Evolutionary conservation across 2,113 vertebrate genomes (phyloP), one percentile per base, ranked within the genome.

Genomic region (Burhinus bistriatus): DNA sequence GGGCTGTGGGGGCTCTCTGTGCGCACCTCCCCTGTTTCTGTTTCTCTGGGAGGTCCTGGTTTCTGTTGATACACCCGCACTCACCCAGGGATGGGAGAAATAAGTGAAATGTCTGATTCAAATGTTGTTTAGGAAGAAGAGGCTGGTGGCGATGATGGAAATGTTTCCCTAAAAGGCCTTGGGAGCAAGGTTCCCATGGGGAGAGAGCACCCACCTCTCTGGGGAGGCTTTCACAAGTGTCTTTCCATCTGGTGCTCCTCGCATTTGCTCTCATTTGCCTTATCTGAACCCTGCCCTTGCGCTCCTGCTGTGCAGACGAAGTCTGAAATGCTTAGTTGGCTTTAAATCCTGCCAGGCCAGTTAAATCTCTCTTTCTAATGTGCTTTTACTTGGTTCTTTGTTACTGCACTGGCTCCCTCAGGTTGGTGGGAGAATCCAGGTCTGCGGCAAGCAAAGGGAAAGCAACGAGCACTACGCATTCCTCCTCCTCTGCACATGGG

Each of bases 301-400:
- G 36, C 23, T 90, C 32, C 36, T 36, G 30, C 30, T 69, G 20
- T 52, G 44, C 4, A 3, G 51, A 59, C 2, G 6, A 44, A 55
- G 20, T 25, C 58, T 89, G 66, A 93, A 96, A 89, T n/a, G 79
- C 89, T 93, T 83, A 58, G 51, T 23, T 94, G 93, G 66, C 91
- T 93, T 85, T 86, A 83, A 92, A 91, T 94, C 86, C 78, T 95
- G 88, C 90, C 54, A 12, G 73, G 64, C 47, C 70, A 65, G 91
- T 95, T 85, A 58, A 91, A 83, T 91, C 38, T 92, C 58, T 89
- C 52, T 70, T 80, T 87, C 52, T 84, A 12, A 64, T 40, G 49
- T 51, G 59, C 51, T 90, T 66, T 86, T 36, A 6, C 76, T 86
- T 2, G 0, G 40, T 66, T 42, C 18, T 54, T 40, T 87, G 69